Conservation (phyloP, 1,140 invertebrate species). For the Aphis craccivora region DNA sequence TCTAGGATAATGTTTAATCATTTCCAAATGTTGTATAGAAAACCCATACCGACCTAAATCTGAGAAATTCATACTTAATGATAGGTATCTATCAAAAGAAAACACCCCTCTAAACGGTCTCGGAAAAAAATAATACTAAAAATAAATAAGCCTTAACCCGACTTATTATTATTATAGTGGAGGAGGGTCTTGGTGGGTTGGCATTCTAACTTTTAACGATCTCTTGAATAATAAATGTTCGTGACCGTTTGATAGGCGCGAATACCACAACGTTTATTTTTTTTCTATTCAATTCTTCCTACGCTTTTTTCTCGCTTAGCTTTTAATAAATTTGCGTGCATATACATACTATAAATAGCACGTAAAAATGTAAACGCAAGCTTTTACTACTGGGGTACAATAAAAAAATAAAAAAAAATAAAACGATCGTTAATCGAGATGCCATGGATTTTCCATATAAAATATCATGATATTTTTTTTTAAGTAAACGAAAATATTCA, state of each 20-base stretch:
- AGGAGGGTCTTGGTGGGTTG: not conserved
- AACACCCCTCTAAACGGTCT: conserved; percentile 21
- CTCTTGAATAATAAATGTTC: conserved; percentile 45
- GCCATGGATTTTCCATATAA: not conserved
- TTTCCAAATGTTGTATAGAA: not conserved
- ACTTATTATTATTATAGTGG: conserved; percentile 12
- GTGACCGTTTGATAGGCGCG: not conserved
- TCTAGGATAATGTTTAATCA: not conserved
- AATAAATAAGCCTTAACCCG: not conserved
- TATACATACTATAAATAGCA: not conserved
- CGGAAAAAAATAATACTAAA: not conserved
- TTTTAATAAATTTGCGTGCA: not conserved
- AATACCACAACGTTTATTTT: conserved; percentile 4
- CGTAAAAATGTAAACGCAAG: not conserved
- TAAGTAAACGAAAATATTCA: not conserved
- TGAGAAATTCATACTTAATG: conserved; percentile 32
- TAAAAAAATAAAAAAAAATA: not conserved
- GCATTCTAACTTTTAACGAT: conserved; percentile 1
- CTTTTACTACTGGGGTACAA: not conserved
- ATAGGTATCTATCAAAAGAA: not conserved
- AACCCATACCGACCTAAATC: conserved; percentile 8
- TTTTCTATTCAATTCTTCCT: not conserved
- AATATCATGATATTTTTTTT: not conserved
- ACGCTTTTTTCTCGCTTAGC: not conserved
- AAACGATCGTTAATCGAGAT: not conserved